Conservation (phyloP, 2,888 invertebrate genomes). For the Hololepta plana region DNA sequence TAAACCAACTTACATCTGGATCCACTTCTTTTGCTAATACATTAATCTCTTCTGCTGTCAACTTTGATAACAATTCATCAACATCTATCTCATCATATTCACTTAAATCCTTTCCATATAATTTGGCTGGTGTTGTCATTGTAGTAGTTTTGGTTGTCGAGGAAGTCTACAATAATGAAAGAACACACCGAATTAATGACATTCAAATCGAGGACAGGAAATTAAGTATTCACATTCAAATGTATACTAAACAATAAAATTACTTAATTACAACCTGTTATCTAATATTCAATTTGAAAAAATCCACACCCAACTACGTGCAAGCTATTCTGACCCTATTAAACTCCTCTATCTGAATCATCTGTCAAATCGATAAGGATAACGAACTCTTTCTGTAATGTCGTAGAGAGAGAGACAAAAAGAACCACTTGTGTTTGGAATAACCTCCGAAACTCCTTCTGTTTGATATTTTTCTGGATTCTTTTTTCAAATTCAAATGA, state of each 20-base stretch:
- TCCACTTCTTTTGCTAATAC: slow-evolving; percentile 97
- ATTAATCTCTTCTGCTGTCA: slow-evolving; percentile 89
- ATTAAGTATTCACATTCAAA: too few relatives aligned
- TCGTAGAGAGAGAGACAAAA: too few relatives aligned
- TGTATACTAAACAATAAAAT: too few relatives aligned
- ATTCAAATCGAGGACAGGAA: too few relatives aligned
- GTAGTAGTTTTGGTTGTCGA: slow-evolving; percentile 76
- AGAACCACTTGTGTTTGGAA: too few relatives aligned
- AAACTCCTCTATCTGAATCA: slow-evolving; percentile 15
- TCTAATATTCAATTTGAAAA: too few relatives aligned
- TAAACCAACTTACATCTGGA: slow-evolving; percentile 74
- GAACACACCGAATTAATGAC: slow-evolving; percentile 7
- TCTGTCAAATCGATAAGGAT: slow-evolving; percentile 8
- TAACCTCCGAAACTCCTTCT: too few relatives aligned
- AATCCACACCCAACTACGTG: slow-evolving; percentile 18
- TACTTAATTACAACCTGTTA: too few relatives aligned
- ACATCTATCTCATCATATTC: slow-evolving; percentile 91
- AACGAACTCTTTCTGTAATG: too few relatives aligned
- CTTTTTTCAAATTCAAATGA: too few relatives aligned
- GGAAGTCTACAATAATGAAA: slow-evolving; percentile 56
- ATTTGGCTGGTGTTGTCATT: slow-evolving; percentile 77
- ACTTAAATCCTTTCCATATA: slow-evolving; percentile 78
- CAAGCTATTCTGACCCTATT: slow-evolving; percentile 17
- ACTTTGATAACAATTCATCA: slow-evolving; percentile 81
- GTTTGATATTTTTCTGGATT: too few relatives aligned